phyloP scores from a whole-genome alignment of 2,888 invertebrate genomes.

The Odontocerum albicorne region DNA sequence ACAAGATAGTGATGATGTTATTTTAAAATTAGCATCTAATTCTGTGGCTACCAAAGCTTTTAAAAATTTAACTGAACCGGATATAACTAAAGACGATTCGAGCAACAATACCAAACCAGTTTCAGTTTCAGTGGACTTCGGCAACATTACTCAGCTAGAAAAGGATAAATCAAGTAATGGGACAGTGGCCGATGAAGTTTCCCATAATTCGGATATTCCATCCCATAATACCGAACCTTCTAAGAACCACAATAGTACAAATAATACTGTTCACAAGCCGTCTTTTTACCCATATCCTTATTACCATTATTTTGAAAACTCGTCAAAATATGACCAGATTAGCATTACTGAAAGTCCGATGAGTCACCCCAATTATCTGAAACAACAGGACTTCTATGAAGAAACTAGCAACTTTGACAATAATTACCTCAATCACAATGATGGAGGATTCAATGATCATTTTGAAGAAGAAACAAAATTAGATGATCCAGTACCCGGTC shows the following conservation, averaged over 20 bases:
- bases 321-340: conserved; percentile 27
- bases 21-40: too few species aligned
- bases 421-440: conserved; percentile 9
- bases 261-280: not conserved
- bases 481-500: not conserved
- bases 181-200: not conserved
- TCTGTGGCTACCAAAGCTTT: too few species aligned
- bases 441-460: not conserved
- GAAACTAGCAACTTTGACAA: conserved; percentile 5
- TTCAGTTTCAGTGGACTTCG: too few species aligned
- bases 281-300: conserved; percentile 25
- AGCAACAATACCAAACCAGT: too few species aligned
- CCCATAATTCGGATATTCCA: not conserved
- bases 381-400: conserved; percentile 16
- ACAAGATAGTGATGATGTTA: too few species aligned
- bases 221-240: too few species aligned
- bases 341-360: conserved; percentile 26
- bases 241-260: too few species aligned
- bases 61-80: too few species aligned
- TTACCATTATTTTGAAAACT: conserved; percentile 29
- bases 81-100: too few species aligned
- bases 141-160: too few species aligned
- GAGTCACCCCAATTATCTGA: conserved; percentile 21
- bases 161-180: conserved; percentile 1
- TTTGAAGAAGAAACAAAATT: not conserved